Conservation (phyloP, 2,113 vertebrate genomes). For the Indicator indicator region DNA sequence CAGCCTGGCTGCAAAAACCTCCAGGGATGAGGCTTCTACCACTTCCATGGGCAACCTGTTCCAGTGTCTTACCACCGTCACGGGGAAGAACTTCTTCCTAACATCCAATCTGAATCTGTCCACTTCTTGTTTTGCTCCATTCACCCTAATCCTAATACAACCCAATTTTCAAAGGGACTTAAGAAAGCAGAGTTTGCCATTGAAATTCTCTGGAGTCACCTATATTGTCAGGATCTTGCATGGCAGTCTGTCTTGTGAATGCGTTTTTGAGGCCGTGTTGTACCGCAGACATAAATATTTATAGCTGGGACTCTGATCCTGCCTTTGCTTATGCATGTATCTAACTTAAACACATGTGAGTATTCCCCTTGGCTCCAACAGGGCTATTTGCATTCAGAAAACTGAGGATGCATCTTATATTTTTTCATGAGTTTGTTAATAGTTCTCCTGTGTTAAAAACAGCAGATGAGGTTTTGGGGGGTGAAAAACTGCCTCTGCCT, state of each 20-base stretch:
- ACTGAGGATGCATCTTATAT: slow-evolving; percentile 1
- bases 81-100: too few species aligned
- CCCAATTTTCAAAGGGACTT: neutral
- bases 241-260: slow-evolving; percentile 45
- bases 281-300: slow-evolving; percentile 60
- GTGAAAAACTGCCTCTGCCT: neutral
- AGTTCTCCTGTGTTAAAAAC: neutral
- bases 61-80: too few species aligned
- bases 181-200: neutral
- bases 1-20: too few species aligned
- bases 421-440: slow-evolving; percentile 14
- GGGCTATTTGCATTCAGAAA: slow-evolving; percentile 54
- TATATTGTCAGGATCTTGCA: slow-evolving; percentile 13
- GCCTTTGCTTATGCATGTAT: slow-evolving; percentile 50
- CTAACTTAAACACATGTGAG: slow-evolving; percentile 55
- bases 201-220: slow-evolving; percentile 3
- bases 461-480: neutral
- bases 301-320: slow-evolving; percentile 53
- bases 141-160: too few species aligned
- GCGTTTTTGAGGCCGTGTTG: slow-evolving; percentile 23
- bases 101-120: too few species aligned
- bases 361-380: slow-evolving; percentile 17
- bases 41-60: too few species aligned
- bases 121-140: too few species aligned
- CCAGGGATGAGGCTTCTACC: too few species aligned